Evolutionary conservation across 2,888 invertebrate genomes (phyloP), one percentile per base, ranked within the genome.

Genomic region (Synanthedon andrenaeformis): DNA sequence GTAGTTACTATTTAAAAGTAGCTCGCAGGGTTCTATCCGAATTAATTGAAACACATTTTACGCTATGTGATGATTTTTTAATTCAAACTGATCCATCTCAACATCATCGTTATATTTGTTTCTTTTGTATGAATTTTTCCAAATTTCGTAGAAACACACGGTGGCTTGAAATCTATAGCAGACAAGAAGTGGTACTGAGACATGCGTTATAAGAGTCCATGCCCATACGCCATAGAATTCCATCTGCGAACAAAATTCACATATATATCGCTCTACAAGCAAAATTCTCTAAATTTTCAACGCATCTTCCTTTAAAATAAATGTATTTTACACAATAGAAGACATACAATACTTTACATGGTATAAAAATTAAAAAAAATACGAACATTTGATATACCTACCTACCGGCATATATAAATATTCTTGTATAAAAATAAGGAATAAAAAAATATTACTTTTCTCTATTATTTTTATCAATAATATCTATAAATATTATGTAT

Each of bases 141-240:
- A 93, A 58, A 93, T 92, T 76, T 93, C 93, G 64, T 92, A 92
- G 49, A 93, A 88, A 65, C 93, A 93, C 11, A 93, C 92, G 0
- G 93, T 92, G n/a, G 92, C 92, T 73, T 93, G 93, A 70, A 93
- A 93, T 53, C 93, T 85, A 71, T 92, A 93, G 77, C 92, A 93
- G 48, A 93, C 92, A 0, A 91, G 89, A 6, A 93, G 79, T 0
- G 93, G 93, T 62, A 92, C 91, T 0, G 91, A 91, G 0, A 92
- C 90, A 64, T 92, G 92, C 0, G 91, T 91, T 58, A 93, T 92
- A 13, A 93, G 89, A n/a, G 92, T 92, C 93, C 93, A 93, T 0
- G 91, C 91, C 92, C 92, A 92, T 42, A 91, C 89, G 1, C 92
- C 92, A 63, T 89, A 92, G 68, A 93, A 92, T 57, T 90, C 84